Conservation (phyloP, 2,888 invertebrate species). For the Heliconius charithonia region DNA sequence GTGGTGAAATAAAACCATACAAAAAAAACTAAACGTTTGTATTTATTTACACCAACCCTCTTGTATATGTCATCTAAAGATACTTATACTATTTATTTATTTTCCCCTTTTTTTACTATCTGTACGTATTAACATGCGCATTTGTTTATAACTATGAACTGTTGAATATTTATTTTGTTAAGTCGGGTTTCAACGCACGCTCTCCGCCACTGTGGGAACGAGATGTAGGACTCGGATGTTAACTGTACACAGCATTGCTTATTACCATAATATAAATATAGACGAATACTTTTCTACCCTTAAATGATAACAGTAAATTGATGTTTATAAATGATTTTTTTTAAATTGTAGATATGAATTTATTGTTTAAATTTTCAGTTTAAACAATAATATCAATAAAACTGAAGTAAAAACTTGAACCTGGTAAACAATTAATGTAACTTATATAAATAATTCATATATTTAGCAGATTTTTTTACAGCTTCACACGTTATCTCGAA, state of each 20-base stretch:
- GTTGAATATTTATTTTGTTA: constrained; percentile 83
- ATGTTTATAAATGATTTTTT: neutral
- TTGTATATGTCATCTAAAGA: neutral
- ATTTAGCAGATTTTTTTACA: no score
- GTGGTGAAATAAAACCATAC: neutral
- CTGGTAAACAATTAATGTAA: no score
- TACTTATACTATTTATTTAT: neutral
- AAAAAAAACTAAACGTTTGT: neutral
- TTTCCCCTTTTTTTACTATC: constrained; percentile 28
- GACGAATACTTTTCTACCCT: constrained; percentile 33
- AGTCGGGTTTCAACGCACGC: constrained; percentile 74
- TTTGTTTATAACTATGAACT: constrained; percentile 77
- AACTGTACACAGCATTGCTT: constrained; percentile 57
- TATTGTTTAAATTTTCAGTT: no score
- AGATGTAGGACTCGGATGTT: constrained; percentile 54
- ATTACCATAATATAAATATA: constrained; percentile 53
- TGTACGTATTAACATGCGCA: constrained; percentile 59
- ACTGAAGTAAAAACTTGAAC: no score
- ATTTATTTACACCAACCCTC: neutral
- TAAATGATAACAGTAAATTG: neutral
- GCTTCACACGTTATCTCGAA: no score
- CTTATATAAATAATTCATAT: no score
- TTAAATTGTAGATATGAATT: no score
- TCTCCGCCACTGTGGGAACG: constrained; percentile 70
- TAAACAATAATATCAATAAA: no score